Conservation (phyloP, 1,140 invertebrate species). For the Ericerus pela region DNA sequence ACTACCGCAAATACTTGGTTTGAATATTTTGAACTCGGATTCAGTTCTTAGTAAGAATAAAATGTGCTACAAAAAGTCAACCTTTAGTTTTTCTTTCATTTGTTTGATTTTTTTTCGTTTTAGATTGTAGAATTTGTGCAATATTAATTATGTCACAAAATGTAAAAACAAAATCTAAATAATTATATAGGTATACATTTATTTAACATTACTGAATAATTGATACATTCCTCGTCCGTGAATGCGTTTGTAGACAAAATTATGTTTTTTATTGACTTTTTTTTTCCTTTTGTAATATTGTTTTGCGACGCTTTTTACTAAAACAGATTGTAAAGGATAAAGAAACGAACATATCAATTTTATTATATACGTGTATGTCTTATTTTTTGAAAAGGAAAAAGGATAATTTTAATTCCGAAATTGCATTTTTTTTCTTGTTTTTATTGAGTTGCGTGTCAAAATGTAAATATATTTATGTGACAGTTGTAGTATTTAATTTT, state of each 20-base stretch:
- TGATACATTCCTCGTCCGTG: slow-evolving; percentile 7
- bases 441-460: slow-evolving; percentile 4
- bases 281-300: slow-evolving; percentile 6
- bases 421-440: slow-evolving; percentile 1
- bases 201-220: not conserved
- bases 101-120: not conserved
- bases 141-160: not conserved
- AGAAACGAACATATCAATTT: slow-evolving; percentile 8
- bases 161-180: not conserved
- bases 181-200: not conserved
- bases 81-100: too few species aligned
- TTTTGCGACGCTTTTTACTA: slow-evolving; percentile 2
- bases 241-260: slow-evolving; percentile 1
- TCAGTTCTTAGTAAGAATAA: too few species aligned
- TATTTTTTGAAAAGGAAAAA: not conserved
- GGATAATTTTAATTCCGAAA: not conserved
- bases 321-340: not conserved
- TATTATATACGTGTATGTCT: not conserved
- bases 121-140: too few species aligned
- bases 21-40: too few species aligned
- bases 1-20: too few species aligned
- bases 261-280: not conserved
- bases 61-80: too few species aligned
- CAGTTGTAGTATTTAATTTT: slow-evolving; percentile 9
- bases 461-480: slow-evolving; percentile 9